Evolutionary conservation across 1,140 invertebrate genomes (phyloP), one percentile per base, ranked within the genome.

Genomic region (Pseudobourletiella spinata): DNA sequence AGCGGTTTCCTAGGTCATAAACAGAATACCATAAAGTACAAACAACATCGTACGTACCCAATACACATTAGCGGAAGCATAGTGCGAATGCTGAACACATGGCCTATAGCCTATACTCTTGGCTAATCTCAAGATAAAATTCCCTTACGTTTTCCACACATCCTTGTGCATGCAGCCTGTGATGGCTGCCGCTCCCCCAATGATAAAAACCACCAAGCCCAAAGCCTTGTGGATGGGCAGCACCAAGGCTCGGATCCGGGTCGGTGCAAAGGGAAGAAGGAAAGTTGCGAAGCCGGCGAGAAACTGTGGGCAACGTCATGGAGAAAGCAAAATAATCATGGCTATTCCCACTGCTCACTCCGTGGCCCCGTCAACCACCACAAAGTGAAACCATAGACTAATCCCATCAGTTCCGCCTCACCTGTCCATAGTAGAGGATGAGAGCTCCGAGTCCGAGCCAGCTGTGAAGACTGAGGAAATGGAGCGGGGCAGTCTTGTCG

Each of bases 361-460:
- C n/a, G n/a, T n/a, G n/a, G n/a, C n/a, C n/a, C n/a, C n/a, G n/a
- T n/a, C n/a, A n/a, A n/a, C n/a, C n/a, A n/a, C n/a, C 26, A 20
- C 18, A 18, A 25, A 3, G 8, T 2, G n/a, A n/a, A n/a, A n/a
- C n/a, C n/a, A n/a, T n/a, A n/a, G n/a, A n/a, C n/a, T n/a, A n/a
- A n/a, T n/a, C n/a, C n/a, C n/a, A n/a, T n/a, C n/a, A n/a, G 26
- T n/a, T 30, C 29, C 2, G 39, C 18, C 29, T 54, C 35, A 69
- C 68, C 60, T 69, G 68, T 59, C 59, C 59, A 46, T 70, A 70
- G 43, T 65, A 70, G 0, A 67, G 29, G 22, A 61, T 54, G 26
- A 70, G 57, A 16, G 68, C 68, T 0, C 39, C 51, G 16, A 70
- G 32, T 55, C 68, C 68, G 25, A 70, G 50, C 63, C 68, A 70